Conservation (phyloP, 2,113 vertebrate species). For the Mus pahari region DNA sequence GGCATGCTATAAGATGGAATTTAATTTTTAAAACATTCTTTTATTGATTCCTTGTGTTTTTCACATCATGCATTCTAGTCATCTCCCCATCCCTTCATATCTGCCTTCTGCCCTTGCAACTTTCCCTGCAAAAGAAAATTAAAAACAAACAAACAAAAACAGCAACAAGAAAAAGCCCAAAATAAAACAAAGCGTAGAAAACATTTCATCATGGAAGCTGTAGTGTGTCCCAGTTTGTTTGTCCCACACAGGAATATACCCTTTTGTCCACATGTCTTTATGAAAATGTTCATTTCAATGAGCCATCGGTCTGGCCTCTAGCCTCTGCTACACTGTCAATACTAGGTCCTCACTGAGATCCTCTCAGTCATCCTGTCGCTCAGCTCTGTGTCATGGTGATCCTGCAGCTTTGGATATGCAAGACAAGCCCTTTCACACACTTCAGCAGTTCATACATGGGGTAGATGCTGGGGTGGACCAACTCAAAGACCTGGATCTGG, state of each 20-base stretch:
- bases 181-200: background rate
- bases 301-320: background rate
- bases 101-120: background rate
- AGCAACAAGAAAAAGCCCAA: background rate
- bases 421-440: background rate
- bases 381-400: background rate
- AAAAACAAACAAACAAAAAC: background rate
- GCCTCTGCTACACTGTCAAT: background rate
- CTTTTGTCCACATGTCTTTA: background rate
- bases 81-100: background rate
- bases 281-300: background rate
- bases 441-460: background rate
- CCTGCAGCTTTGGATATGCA: background rate
- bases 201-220: background rate
- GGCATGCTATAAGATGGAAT: background rate
- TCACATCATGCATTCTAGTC: background rate
- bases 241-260: background rate
- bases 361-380: background rate
- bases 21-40: background rate
- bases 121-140: background rate
- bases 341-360: background rate
- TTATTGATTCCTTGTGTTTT: background rate
- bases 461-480: background rate
- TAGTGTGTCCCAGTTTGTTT: background rate
- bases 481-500: background rate